phyloP scores from a whole-genome alignment of 1,140 invertebrate genomes.

The Drosophila truncata region DNA sequence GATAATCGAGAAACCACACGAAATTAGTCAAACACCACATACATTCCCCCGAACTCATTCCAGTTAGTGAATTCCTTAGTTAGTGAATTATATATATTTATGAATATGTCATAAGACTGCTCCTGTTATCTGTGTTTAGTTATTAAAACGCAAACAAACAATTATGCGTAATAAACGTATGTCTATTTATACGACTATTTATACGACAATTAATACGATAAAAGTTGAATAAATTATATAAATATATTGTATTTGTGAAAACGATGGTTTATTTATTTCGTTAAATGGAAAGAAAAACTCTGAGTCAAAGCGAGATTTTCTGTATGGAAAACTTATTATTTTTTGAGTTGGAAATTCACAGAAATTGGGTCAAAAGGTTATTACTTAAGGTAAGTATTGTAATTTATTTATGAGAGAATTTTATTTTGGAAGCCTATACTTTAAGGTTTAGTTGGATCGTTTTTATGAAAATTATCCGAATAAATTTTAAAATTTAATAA shows the following conservation, averaged over 20 bases:
- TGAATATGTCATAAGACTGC: slow-evolving; percentile 11
- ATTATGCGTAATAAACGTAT: background rate
- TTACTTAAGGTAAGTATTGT: background rate
- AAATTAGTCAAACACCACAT: slow-evolving; percentile 19
- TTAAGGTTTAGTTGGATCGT: background rate
- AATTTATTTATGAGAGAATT: background rate
- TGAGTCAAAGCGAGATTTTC: background rate
- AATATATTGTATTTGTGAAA: background rate
- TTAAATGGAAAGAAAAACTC: background rate
- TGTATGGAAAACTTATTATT: background rate
- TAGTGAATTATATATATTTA: slow-evolving; percentile 20
- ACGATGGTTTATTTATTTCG: background rate
- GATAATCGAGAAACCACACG: slow-evolving; percentile 16
- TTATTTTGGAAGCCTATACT: background rate
- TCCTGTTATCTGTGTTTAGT: slow-evolving; percentile 12
- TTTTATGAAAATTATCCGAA: background rate
- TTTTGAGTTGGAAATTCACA: no score
- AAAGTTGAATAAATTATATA: slow-evolving; percentile 2
- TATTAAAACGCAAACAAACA: slow-evolving; percentile 6
- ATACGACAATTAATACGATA: slow-evolving; percentile 3
- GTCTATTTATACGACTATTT: slow-evolving; percentile 8
- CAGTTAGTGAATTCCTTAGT: slow-evolving; percentile 11
- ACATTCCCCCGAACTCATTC: slow-evolving; percentile 6
- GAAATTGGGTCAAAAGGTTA: background rate
- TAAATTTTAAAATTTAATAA: background rate